Evolutionary conservation across 2,888 invertebrate species (phyloP).

Genomic region (Hoplodrina ambigua): DNA sequence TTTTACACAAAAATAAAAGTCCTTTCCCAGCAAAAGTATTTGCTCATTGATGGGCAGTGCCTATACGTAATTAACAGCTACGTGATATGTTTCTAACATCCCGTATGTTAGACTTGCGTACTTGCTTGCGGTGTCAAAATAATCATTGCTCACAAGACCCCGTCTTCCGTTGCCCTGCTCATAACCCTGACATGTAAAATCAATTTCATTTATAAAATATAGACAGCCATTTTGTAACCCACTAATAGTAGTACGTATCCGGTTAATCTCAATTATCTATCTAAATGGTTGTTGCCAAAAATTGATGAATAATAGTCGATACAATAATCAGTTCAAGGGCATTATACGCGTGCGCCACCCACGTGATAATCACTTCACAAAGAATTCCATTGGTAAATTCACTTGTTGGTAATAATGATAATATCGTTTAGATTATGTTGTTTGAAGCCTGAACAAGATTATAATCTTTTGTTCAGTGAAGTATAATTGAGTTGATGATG

Average conservation of each 20-base stretch:
- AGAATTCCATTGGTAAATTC: constrained; percentile 49
- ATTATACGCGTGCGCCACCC: constrained; percentile 71
- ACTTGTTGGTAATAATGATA: constrained; percentile 48
- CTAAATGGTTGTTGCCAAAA: constrained; percentile 77
- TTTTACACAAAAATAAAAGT: too few species aligned
- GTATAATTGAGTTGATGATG: constrained; percentile 36
- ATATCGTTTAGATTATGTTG: constrained; percentile 24
- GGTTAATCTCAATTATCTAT: constrained; percentile 75
- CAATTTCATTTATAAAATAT: constrained; percentile 51
- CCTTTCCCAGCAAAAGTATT: too few species aligned
- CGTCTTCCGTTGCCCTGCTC: constrained; percentile 29
- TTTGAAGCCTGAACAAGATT: constrained; percentile 21
- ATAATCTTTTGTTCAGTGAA: constrained; percentile 32
- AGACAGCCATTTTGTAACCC: constrained; percentile 52
- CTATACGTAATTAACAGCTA: background rate
- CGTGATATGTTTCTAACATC: too few species aligned
- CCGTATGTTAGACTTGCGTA: background rate
- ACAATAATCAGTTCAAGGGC: constrained; percentile 77
- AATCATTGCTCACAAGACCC: constrained; percentile 6
- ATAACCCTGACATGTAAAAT: constrained; percentile 50
- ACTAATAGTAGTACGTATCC: constrained; percentile 63
- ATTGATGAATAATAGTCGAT: constrained; percentile 76
- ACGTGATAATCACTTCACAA: constrained; percentile 58
- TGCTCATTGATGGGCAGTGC: background rate
- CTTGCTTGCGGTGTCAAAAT: background rate